Evolutionary conservation across 2,797 vertebrate genomes (phyloP), one percentile per base, ranked within the genome.

Genomic region (Emys orbicularis): DNA sequence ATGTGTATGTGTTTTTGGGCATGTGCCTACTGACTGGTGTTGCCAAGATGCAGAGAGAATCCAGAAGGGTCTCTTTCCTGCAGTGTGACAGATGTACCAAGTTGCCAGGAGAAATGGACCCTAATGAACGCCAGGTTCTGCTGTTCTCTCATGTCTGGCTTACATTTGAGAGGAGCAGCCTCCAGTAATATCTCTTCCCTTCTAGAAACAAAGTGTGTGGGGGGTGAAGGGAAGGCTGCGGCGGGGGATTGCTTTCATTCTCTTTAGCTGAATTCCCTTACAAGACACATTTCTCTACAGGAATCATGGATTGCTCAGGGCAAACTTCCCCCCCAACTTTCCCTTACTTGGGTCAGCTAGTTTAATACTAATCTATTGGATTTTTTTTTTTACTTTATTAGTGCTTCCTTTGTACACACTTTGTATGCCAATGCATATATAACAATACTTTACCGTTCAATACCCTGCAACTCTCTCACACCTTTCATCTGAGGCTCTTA

Each of bases 401-500:
- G 52, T 80, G 25, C 52, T 82, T 92, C 72, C 82, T 31, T 29
- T 47, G 27, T 29, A 29, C 13, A 31, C 44, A 47, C 19, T 72
- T 72, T 72, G 65, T 29, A 77, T 31, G 74, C 15, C 44, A 77
- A 29, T 49, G 44, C 25, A 10, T 77, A 49, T 47, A 16, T 47
- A 49, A 29, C 27, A 77, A 31, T 31, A 23, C 27, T 49, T 49
- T 77, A 27, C 25, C 8, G 72, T 76, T 49, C 44, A 31, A 27
- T 47, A 15, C 21, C 29, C 41, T 49, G 47, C 90, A 94, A 89
- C 90, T 77, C 92, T 94, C 90, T 96, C 87, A 80, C 84, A 56
- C 65, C 92, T 96, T 80, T 86, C 92, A 83, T 81, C 37, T 83
- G 88, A 93, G 95, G 68, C 34, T 87, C 88, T 92, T 95, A 47